Conservation (phyloP, 2,113 vertebrate genomes). For the Brachypodius melanocephalos region DNA sequence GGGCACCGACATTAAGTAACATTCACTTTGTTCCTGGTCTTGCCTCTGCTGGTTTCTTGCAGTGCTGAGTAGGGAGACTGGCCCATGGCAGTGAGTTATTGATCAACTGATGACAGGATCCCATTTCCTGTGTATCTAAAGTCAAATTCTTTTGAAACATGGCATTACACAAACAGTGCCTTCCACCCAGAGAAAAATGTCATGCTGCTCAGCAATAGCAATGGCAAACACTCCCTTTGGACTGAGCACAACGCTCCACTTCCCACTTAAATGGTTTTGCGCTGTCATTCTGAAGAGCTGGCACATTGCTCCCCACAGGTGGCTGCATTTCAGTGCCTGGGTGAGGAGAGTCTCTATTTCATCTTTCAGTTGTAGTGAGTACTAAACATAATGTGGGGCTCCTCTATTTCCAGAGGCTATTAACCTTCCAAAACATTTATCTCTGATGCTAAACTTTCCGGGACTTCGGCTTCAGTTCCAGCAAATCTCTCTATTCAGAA, state of each 20-base stretch:
- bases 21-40: neutral
- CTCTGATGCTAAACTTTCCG: neutral
- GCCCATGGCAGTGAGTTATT: neutral
- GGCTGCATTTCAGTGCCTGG: constrained; percentile 2
- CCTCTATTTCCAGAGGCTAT: constrained; percentile 38
- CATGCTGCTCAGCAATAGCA: constrained; percentile 2
- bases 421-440: constrained; percentile 56
- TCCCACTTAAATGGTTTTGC: constrained; percentile 32
- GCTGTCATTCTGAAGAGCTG: constrained; percentile 19
- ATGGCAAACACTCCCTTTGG: constrained; percentile 23
- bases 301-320: constrained; percentile 37
- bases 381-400: neutral
- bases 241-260: neutral
- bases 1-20: neutral
- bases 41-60: neutral
- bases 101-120: neutral
- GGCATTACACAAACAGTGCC: neutral
- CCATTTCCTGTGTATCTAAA: constrained; percentile 7
- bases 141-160: constrained; percentile 17
- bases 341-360: neutral
- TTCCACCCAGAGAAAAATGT: neutral
- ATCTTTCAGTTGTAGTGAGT: neutral
- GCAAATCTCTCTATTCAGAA: constrained; percentile 13
- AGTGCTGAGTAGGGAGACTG: neutral
- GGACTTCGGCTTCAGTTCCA: neutral